Percentiles rank a stretch among this genome's conserved stretches.
phyloP scores from a whole-genome alignment of 1,140 invertebrate species.

The Sitobion miscanthi region DNA sequence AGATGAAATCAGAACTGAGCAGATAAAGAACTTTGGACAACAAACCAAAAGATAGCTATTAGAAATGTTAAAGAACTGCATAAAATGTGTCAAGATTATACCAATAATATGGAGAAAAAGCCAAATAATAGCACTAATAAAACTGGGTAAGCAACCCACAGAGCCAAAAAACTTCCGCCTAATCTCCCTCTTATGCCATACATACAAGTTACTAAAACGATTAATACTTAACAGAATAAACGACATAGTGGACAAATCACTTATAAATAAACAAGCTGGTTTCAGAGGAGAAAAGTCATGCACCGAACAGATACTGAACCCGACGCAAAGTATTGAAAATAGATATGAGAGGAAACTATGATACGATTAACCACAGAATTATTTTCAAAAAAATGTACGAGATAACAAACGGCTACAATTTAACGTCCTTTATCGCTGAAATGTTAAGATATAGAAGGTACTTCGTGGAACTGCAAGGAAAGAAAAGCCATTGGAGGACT shows the following conservation, averaged over 20 bases:
- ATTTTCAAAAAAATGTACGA: conserved; percentile 14
- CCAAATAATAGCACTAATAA: background rate
- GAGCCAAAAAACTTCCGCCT: background rate
- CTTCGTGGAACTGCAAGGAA: conserved; percentile 12
- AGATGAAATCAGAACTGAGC: conserved; percentile 40
- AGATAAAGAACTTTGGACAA: conserved; percentile 10
- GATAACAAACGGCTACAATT: background rate
- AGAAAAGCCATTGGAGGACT: conserved; percentile 10
- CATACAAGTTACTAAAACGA: no score
- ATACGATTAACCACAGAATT: background rate
- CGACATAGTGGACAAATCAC: no score
- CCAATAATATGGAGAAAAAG: background rate
- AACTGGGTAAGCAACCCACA: conserved; percentile 12
- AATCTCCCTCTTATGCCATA: no score
- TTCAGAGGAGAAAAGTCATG: no score
- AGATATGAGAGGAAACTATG: no score
- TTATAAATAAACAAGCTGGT: no score
- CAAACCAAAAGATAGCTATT: conserved; percentile 8
- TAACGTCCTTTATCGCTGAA: background rate
- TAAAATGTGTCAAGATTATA: background rate
- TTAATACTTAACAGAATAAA: no score
- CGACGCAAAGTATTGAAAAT: no score
- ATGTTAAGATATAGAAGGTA: background rate
- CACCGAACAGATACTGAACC: no score
- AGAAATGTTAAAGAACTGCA: conserved; percentile 4